Percentiles rank a stretch among this genome's conserved stretches.
These are phyloP conservation scores for Corythornis madagascariensis DNA, from an alignment of 2,113 vertebrate species.

Conservation along the genomic window DNA sequence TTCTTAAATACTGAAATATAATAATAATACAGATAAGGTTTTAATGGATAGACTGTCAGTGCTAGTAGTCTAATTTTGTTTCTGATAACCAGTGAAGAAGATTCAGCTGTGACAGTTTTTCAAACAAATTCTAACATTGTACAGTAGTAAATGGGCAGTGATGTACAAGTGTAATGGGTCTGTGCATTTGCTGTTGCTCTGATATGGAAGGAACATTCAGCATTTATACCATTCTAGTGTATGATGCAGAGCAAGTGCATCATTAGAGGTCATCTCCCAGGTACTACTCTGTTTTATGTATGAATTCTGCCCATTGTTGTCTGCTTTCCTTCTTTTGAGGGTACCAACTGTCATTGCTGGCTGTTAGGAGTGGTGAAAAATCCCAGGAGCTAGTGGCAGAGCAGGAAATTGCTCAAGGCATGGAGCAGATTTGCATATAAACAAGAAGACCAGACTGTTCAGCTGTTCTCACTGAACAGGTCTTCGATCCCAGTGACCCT, in stretches of 20 bases:
- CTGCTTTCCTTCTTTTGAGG: background rate
- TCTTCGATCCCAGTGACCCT: background rate
- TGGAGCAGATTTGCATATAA: background rate
- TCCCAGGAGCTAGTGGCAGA: background rate
- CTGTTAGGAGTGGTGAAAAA: background rate
- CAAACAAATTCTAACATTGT: background rate
- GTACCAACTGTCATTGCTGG: background rate
- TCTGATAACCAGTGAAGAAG: background rate
- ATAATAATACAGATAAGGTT: background rate
- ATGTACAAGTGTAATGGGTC: background rate
- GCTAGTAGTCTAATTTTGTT: background rate
- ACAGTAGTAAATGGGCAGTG: background rate
- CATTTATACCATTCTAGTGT: background rate
- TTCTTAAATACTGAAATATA: no score
- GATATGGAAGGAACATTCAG: background rate
- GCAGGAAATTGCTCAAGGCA: background rate
- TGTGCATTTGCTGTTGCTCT: background rate
- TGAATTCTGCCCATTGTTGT: background rate
- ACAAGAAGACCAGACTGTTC: background rate
- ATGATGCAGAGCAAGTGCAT: background rate
- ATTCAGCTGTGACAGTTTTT: background rate
- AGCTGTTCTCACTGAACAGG: background rate
- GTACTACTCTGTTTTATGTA: background rate
- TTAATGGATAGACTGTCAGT: background rate
- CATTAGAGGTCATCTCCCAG: background rate